These are phyloP conservation scores for Coregonus suidteri DNA, from an alignment of 2,797 vertebrate species.

Conservation along the genomic window DNA sequence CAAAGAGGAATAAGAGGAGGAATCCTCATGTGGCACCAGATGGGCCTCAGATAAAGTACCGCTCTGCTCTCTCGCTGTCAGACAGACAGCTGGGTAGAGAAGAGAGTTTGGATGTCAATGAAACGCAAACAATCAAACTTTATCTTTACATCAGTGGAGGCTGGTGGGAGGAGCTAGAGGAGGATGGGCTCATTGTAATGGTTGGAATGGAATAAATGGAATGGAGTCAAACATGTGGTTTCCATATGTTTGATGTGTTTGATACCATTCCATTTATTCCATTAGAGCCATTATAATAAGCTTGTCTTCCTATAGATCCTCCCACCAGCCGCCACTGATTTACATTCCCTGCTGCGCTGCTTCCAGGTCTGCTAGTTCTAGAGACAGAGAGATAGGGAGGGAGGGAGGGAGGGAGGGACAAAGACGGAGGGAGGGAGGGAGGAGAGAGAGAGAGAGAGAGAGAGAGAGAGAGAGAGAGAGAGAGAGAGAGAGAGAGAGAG, in stretches of 20 bases:
- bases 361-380: background rate
- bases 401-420: background rate
- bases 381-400: background rate
- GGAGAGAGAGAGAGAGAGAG: no score
- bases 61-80: background rate
- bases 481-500: background rate
- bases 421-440: background rate
- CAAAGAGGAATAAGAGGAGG: background rate
- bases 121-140: background rate
- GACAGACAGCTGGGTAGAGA: background rate
- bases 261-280: no score
- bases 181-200: no score
- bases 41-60: background rate
- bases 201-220: no score
- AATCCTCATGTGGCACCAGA: background rate
- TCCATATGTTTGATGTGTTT: no score
- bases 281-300: no score
- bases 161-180: no score
- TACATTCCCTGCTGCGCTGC: background rate
- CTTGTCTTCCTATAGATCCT: no score
- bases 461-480: no score
- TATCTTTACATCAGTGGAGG: background rate
- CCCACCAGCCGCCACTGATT: no score
- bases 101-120: background rate
- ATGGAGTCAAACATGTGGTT: no score